phyloP scores from a whole-genome alignment of 2,888 invertebrate genomes.

The Cataglyphis livida region DNA sequence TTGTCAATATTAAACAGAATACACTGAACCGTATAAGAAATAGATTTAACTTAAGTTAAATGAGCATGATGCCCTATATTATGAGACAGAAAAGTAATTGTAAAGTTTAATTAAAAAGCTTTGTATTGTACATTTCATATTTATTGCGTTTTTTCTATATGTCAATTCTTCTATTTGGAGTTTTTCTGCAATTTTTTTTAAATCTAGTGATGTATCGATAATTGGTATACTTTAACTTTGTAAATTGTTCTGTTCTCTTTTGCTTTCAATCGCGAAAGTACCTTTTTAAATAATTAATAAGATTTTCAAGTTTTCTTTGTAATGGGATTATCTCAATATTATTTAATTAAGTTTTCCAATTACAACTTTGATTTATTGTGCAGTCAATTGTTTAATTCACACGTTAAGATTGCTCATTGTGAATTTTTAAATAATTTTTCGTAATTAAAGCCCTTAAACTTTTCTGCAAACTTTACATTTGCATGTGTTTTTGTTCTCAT shows the following conservation, averaged over 20 bases:
- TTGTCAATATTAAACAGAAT: conserved; percentile 31
- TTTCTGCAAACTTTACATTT: background rate
- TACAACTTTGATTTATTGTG: background rate
- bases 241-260: background rate
- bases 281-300: background rate
- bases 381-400: background rate
- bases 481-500: background rate
- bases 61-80: background rate
- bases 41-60: conserved; percentile 18
- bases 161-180: background rate
- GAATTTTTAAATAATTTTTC: background rate
- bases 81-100: conserved; percentile 6
- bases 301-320: conserved; percentile 5
- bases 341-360: conserved; percentile 14
- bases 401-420: background rate
- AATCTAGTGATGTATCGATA: background rate
- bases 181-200: background rate
- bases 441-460: background rate
- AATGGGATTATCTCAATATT: conserved; percentile 17
- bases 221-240: background rate
- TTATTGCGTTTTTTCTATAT: background rate
- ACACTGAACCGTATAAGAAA: background rate
- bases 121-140: background rate
- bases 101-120: conserved; percentile 23
- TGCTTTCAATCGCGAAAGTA: background rate